A percentile compares a stretch with the other conserved stretches of the same genome.
These are phyloP conservation scores for Diploptera punctata DNA, from an alignment of 2,888 invertebrate genomes.

Conservation along the genomic window DNA sequence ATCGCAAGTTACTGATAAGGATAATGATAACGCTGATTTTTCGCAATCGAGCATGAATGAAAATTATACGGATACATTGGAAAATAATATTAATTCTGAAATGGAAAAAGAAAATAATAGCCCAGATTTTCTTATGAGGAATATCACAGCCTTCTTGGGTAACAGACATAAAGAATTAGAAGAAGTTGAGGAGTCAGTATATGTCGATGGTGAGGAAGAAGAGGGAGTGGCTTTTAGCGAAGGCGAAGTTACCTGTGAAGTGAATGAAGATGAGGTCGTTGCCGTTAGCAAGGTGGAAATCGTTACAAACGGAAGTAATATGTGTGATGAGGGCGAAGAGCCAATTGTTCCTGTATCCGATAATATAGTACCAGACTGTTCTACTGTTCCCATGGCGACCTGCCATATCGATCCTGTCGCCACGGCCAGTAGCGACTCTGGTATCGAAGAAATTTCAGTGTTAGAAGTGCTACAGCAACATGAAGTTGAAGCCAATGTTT, in stretches of 20 bases:
- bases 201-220: not conserved
- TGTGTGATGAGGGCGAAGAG: too few relatives aligned
- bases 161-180: not conserved
- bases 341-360: not conserved
- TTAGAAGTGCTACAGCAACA: not conserved
- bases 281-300: not conserved
- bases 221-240: not conserved
- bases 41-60: too few relatives aligned
- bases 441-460: not conserved
- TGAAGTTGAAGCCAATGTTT: not conserved
- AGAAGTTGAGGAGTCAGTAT: constrained; percentile 3
- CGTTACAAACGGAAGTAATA: not conserved
- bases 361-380: not conserved
- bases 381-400: constrained; percentile 12
- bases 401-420: constrained; percentile 14
- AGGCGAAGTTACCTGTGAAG: not conserved
- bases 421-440: not conserved
- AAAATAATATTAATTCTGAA: too few relatives aligned
- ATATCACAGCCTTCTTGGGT: too few relatives aligned
- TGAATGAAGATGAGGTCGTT: not conserved
- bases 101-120: too few relatives aligned
- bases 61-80: too few relatives aligned
- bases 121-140: too few relatives aligned
- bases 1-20: too few relatives aligned
- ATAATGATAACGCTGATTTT: too few relatives aligned